These are phyloP conservation scores for Aspidiotus rigidus DNA, from an alignment of 2,888 invertebrate species.

Conservation along the genomic window DNA sequence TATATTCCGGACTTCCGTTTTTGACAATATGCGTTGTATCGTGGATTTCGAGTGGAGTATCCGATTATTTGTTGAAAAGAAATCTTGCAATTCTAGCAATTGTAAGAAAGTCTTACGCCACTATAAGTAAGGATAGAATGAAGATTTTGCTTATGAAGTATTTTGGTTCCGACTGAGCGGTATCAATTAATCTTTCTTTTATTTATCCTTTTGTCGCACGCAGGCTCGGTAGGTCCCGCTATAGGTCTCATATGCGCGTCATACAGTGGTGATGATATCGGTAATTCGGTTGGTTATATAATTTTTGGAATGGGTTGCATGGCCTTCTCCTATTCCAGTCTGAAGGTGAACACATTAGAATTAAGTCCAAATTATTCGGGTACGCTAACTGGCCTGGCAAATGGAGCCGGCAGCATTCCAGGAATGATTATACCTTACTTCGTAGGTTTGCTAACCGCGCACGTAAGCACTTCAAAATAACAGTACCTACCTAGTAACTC, in stretches of 20 bases:
- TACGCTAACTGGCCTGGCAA: constrained; percentile 54
- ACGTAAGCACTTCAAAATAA: constrained; percentile 40
- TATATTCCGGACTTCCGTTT: constrained; percentile 56
- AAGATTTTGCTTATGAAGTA: not conserved
- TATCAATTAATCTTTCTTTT: not conserved
- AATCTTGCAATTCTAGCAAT: constrained; percentile 43
- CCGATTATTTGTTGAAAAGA: constrained; percentile 52
- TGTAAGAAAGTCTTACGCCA: constrained; percentile 46
- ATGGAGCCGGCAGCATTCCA: constrained; percentile 53
- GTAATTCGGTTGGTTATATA: constrained; percentile 52
- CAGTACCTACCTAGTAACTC: too few species aligned
- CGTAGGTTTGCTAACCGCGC: constrained; percentile 51
- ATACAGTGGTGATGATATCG: constrained; percentile 50
- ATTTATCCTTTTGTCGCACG: not conserved
- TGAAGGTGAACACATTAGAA: constrained; percentile 59
- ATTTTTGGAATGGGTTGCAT: constrained; percentile 59
- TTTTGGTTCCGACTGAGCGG: constrained; percentile 29
- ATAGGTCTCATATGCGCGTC: constrained; percentile 39
- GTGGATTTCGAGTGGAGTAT: constrained; percentile 55
- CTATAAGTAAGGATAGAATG: constrained; percentile 43
- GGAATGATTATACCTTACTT: constrained; percentile 55
- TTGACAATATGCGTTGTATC: constrained; percentile 59
- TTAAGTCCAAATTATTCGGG: constrained; percentile 59
- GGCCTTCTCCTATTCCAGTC: constrained; percentile 60
- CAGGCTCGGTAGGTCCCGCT: constrained; percentile 39